Percentiles rank a stretch among this genome's conserved stretches.
Evolutionary conservation across 37 sponge, comb jelly and placozoan species (phyloP).

Genomic region (Aplysina aerophoba): DNA sequence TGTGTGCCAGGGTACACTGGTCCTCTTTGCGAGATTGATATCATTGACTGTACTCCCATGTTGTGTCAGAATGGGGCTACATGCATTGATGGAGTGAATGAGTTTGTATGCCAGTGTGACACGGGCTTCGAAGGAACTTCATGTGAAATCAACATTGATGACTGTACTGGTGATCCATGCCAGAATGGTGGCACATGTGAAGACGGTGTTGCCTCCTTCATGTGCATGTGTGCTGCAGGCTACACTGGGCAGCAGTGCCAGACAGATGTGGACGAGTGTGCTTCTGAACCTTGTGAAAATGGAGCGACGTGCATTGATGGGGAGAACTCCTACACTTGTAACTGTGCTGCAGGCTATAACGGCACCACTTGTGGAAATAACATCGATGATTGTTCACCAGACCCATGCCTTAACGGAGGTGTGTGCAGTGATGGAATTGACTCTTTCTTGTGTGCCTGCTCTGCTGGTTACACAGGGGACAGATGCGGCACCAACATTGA

Average conservation of each 20-base stretch:
- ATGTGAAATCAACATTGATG: conserved; percentile 43
- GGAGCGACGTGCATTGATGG: conserved; percentile 45
- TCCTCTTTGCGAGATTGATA: conserved; percentile 15
- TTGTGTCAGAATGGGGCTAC: conserved; percentile 44
- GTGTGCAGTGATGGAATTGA: conserved; percentile 33
- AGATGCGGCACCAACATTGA: conserved; percentile 33
- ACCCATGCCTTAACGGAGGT: conserved; percentile 46
- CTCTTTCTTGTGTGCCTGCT: conserved; percentile 38
- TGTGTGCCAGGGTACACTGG: conserved; percentile 2
- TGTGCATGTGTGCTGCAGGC: conserved; percentile 18
- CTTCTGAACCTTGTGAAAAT: conserved; percentile 36
- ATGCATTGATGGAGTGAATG: conserved; percentile 40
- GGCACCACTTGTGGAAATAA: conserved; percentile 7
- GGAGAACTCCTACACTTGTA: conserved; percentile 17
- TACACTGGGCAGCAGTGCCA: conserved; percentile 20
- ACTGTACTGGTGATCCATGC: conserved; percentile 40
- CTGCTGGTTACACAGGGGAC: conserved; percentile 28
- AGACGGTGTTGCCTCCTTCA: conserved; percentile 19
- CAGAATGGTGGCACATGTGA: conserved; percentile 38
- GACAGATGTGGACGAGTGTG: conserved; percentile 38
- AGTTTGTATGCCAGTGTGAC: conserved; percentile 23
- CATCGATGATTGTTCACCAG: conserved; percentile 46
- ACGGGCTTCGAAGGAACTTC: conserved; percentile 25
- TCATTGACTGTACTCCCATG: conserved; percentile 19
- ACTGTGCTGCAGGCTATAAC: neutral